Evolutionary conservation across 2,113 vertebrate species (phyloP).

Genomic region (Typhlomys cinereus): DNA sequence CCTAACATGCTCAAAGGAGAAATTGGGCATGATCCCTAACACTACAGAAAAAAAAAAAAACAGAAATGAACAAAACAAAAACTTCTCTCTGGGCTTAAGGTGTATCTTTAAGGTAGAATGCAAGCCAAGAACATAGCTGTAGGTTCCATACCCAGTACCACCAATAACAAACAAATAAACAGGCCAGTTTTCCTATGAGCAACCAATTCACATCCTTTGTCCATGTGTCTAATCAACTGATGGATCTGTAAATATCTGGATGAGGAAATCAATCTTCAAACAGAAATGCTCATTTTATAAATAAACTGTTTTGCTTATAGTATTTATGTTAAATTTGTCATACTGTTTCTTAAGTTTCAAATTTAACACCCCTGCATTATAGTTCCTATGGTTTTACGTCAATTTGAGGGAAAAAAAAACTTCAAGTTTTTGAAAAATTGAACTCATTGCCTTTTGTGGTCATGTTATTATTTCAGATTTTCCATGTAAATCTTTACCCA

Average conservation of each 20-base stretch:
- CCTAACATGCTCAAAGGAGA: not conserved
- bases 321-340: slow-evolving; percentile 22
- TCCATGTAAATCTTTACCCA: slow-evolving; percentile 30
- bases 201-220: not conserved
- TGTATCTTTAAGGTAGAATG: not conserved
- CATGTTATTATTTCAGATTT: not conserved
- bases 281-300: not conserved
- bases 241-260: not conserved
- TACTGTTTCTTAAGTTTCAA: not conserved
- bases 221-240: not conserved
- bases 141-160: not conserved
- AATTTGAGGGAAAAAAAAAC: not conserved
- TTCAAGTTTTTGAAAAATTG: slow-evolving; percentile 13
- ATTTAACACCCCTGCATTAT: not conserved
- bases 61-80: not conserved
- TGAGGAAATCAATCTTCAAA: not conserved
- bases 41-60: not conserved
- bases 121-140: not conserved
- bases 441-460: not conserved
- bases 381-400: slow-evolving; percentile 5
- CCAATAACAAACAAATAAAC: not conserved
- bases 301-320: not conserved
- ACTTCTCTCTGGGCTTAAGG: not conserved
- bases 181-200: not conserved
- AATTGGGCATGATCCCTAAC: not conserved